These are phyloP conservation scores for Stenoptilia bipunctidactyla DNA, from an alignment of 2,888 invertebrate species.

Conservation along the genomic window DNA sequence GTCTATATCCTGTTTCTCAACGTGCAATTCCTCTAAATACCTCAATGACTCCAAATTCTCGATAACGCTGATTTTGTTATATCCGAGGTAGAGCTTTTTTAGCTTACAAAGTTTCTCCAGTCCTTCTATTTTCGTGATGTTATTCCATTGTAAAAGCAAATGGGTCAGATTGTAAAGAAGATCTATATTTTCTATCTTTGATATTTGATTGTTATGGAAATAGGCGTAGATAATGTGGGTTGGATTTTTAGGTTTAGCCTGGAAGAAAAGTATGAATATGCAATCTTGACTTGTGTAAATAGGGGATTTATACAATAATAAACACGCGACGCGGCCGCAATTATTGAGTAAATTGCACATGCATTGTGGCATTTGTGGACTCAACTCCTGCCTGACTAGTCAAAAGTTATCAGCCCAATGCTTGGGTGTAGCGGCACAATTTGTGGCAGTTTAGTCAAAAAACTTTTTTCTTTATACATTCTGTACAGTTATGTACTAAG, in stretches of 20 bases:
- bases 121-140: constrained; percentile 78
- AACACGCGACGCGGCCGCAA: too few relatives aligned
- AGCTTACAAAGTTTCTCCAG: constrained; percentile 74
- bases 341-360: too few relatives aligned
- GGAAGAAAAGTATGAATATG: constrained; percentile 40
- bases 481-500: too few relatives aligned
- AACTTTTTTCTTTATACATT: too few relatives aligned
- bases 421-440: too few relatives aligned
- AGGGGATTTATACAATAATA: too few relatives aligned
- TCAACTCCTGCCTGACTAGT: too few relatives aligned
- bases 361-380: too few relatives aligned
- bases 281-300: too few relatives aligned
- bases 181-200: constrained; percentile 79
- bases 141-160: constrained; percentile 83
- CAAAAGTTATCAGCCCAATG: too few relatives aligned
- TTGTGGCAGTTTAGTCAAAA: too few relatives aligned
- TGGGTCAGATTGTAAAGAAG: constrained; percentile 75
- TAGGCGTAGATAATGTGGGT: constrained; percentile 75
- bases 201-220: constrained; percentile 85
- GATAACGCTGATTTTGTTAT: constrained; percentile 76
- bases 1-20: constrained; percentile 75
- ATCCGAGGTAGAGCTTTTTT: constrained; percentile 81
- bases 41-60: constrained; percentile 75
- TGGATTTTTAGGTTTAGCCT: constrained; percentile 45
- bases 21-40: constrained; percentile 75